Percentiles rank a stretch among this genome's conserved stretches.
phyloP scores from a whole-genome alignment of 2,113 vertebrate species.

The Phrynosoma platyrhinos region DNA sequence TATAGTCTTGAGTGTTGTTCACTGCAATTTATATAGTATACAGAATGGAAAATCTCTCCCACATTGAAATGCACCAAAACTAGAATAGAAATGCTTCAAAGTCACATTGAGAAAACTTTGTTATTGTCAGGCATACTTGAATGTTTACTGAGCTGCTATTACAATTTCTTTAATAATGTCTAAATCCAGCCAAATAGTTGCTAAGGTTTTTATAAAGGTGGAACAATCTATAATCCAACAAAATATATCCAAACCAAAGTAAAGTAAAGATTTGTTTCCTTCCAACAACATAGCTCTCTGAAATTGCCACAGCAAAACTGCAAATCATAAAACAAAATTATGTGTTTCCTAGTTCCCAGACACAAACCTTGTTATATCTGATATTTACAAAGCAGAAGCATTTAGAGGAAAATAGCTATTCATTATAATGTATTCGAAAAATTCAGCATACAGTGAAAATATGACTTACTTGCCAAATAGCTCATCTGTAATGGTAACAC shows the following conservation, averaged over 20 bases:
- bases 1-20: constrained; percentile 60
- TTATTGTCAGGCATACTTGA: constrained; percentile 66
- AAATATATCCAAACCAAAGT: constrained; percentile 72
- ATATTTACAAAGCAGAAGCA: constrained; percentile 49
- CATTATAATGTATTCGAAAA: not conserved
- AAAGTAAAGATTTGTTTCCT: constrained; percentile 67
- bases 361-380: constrained; percentile 60
- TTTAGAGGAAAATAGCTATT: constrained; percentile 41
- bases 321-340: constrained; percentile 72
- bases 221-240: constrained; percentile 65
- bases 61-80: constrained; percentile 76
- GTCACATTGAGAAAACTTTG: constrained; percentile 62
- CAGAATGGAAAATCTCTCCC: constrained; percentile 51
- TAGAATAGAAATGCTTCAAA: constrained; percentile 73
- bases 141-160: constrained; percentile 67
- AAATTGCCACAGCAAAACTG: constrained; percentile 63
- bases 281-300: constrained; percentile 58
- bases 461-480: not conserved
- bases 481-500: constrained; percentile 25
- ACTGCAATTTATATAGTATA: constrained; percentile 28
- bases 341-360: constrained; percentile 60
- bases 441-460: not conserved
- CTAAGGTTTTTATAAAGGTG: constrained; percentile 70
- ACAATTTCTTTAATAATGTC: constrained; percentile 76
- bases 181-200: constrained; percentile 74